These are phyloP conservation scores for Hippocampus mohnikei DNA, from an alignment of 2,113 vertebrate genomes.

Conservation along the genomic window DNA sequence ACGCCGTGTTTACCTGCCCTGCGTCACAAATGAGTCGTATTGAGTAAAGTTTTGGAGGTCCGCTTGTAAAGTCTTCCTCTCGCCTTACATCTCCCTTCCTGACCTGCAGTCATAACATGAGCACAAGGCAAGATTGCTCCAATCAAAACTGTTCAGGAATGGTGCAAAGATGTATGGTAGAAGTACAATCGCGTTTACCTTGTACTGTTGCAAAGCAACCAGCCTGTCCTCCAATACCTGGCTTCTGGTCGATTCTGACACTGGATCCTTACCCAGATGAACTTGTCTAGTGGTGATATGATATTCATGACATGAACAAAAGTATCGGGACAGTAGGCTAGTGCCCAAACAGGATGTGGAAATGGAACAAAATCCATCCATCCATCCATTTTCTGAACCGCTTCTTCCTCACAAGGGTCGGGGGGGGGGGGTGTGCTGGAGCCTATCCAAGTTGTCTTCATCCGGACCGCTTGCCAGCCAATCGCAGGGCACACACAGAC, in stretches of 20 bases:
- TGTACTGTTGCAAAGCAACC: slow-evolving; percentile 64
- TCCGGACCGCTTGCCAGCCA: too few species aligned
- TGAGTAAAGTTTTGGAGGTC: slow-evolving; percentile 48
- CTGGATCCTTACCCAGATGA: slow-evolving; percentile 75
- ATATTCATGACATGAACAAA: not conserved
- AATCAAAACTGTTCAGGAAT: not conserved
- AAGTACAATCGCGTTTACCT: slow-evolving; percentile 61
- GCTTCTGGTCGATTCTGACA: slow-evolving; percentile 65
- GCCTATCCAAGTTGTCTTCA: too few species aligned
- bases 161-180: slow-evolving; percentile 4
- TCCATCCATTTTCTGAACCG: too few species aligned
- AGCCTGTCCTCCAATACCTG: slow-evolving; percentile 73
- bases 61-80: slow-evolving; percentile 68
- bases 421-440: too few species aligned
- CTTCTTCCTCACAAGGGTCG: too few species aligned
- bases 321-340: not conserved
- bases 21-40: slow-evolving; percentile 61
- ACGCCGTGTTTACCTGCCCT: slow-evolving; percentile 68
- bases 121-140: not conserved
- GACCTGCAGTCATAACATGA: slow-evolving; percentile 56
- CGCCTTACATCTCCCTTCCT: slow-evolving; percentile 61
- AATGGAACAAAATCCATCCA: not conserved
- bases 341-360: not conserved
- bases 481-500: too few species aligned
- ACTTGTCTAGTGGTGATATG: slow-evolving; percentile 71